phyloP scores from a whole-genome alignment of 2,888 invertebrate species.

The Chymomyza fuscimana region DNA sequence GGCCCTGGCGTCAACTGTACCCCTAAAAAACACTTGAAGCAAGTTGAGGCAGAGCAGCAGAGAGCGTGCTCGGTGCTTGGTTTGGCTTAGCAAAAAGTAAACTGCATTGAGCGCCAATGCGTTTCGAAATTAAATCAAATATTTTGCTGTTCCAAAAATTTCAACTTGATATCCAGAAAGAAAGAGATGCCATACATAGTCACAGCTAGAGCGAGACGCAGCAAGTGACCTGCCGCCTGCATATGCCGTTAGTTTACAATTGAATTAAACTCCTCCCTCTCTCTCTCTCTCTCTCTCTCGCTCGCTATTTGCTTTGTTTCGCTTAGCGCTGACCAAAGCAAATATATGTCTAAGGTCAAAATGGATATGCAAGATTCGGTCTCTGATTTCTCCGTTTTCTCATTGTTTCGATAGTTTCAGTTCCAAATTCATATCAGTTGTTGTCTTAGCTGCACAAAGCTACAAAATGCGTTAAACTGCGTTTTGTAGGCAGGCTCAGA shows the following conservation, averaged over 20 bases:
- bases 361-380: neutral
- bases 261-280: no score
- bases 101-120: slow-evolving; percentile 39
- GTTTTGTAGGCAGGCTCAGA: no score
- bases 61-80: neutral
- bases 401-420: no score
- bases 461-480: no score
- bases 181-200: no score
- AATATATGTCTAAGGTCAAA: neutral
- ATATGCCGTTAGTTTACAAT: neutral
- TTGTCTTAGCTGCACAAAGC: no score
- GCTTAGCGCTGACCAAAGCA: neutral
- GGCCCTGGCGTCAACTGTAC: neutral
- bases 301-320: neutral
- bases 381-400: neutral
- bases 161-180: neutral
- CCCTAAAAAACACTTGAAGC: neutral
- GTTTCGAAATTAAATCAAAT: slow-evolving; percentile 66
- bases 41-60: neutral
- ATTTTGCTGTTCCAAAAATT: slow-evolving; percentile 46
- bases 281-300: no score
- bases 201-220: no score
- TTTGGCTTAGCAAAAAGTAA: slow-evolving; percentile 28
- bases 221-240: neutral
- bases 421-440: no score